Percentiles rank a stretch among this genome's conserved stretches.
Evolutionary conservation across 2,888 invertebrate genomes (phyloP).

Genomic region (Chrysomela aeneicollis): DNA sequence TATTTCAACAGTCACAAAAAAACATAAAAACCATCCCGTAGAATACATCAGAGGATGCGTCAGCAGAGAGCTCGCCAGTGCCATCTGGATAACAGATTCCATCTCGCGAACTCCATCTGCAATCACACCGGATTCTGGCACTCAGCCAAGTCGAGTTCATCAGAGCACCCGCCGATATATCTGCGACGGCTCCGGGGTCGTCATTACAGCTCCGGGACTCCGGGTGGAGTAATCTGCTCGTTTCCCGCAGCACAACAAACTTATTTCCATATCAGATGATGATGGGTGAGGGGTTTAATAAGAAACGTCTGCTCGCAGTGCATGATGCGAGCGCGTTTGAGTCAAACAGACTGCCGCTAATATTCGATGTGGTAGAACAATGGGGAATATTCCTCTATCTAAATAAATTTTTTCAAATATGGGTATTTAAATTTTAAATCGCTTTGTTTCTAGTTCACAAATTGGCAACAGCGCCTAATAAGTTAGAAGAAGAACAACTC

Average conservation of each 20-base stretch:
- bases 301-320: constrained; percentile 40
- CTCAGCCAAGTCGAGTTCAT: constrained; percentile 26
- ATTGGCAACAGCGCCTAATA: too few relatives aligned
- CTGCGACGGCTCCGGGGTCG: constrained; percentile 13
- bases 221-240: constrained; percentile 42
- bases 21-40: too few relatives aligned
- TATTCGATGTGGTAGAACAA: constrained; percentile 33
- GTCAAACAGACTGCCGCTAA: constrained; percentile 30
- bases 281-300: constrained; percentile 46
- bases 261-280: constrained; percentile 47
- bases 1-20: too few relatives aligned
- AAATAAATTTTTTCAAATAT: too few relatives aligned
- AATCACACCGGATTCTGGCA: constrained; percentile 11
- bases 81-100: background rate
- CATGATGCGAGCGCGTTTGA: constrained; percentile 25
- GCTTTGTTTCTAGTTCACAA: too few relatives aligned
- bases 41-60: too few relatives aligned
- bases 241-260: constrained; percentile 42
- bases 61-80: too few relatives aligned
- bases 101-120: constrained; percentile 17
- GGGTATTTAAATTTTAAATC: too few relatives aligned
- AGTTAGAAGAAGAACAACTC: too few relatives aligned
- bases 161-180: constrained; percentile 4
- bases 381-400: too few relatives aligned
- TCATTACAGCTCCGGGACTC: constrained; percentile 20